Evolutionary conservation across 2,888 invertebrate genomes (phyloP).

Genomic region (Lycia hirtaria): DNA sequence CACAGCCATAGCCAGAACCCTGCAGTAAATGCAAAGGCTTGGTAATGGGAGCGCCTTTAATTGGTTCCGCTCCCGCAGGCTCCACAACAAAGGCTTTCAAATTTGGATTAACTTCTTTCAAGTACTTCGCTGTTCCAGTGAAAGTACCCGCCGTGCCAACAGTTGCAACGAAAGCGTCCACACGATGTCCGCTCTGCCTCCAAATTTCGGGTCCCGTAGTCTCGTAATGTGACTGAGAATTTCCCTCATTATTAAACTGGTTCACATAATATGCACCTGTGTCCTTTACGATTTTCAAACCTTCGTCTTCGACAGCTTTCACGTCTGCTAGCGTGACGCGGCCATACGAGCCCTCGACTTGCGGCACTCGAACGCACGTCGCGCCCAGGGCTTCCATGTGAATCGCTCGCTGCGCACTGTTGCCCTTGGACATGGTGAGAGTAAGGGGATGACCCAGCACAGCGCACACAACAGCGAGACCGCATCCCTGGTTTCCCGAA

Average conservation of each 20-base stretch:
- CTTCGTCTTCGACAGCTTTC: constrained; percentile 67
- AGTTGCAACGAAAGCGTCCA: constrained; percentile 74
- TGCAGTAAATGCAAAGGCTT: constrained; percentile 77
- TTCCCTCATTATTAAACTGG: constrained; percentile 70
- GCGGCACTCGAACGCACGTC: constrained; percentile 71
- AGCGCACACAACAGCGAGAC: constrained; percentile 77
- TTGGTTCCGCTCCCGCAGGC: constrained; percentile 72
- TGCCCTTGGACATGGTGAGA: constrained; percentile 75
- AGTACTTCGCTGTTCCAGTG: constrained; percentile 68
- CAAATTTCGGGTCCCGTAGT: constrained; percentile 80
- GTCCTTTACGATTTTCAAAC: constrained; percentile 61
- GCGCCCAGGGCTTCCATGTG: constrained; percentile 81
- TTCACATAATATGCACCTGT: constrained; percentile 73
- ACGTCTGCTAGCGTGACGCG: constrained; percentile 75
- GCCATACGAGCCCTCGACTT: constrained; percentile 77
- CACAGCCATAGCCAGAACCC: constrained; percentile 76
- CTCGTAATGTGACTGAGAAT: constrained; percentile 69
- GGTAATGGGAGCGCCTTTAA: constrained; percentile 70
- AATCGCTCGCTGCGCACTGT: constrained; percentile 74
- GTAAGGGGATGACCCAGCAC: constrained; percentile 75
- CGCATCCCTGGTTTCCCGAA: constrained; percentile 79
- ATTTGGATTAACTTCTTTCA: constrained; percentile 71
- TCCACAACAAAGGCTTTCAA: constrained; percentile 72
- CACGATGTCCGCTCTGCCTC: constrained; percentile 73
- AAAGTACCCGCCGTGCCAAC: constrained; percentile 79